Conservation (phyloP, 2,113 vertebrate genomes). For the Microtus ochrogaster region DNA sequence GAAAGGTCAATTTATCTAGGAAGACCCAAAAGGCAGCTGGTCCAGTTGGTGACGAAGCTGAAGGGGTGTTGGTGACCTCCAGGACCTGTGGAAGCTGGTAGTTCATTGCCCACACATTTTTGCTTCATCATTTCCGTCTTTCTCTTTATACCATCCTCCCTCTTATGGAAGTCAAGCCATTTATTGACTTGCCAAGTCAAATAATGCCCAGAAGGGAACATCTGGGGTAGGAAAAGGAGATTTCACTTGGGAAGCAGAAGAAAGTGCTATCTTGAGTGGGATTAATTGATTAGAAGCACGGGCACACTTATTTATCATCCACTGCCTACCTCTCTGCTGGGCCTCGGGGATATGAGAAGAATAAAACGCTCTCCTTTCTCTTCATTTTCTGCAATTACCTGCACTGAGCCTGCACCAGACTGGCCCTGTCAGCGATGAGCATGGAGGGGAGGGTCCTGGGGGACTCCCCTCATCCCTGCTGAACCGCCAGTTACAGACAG, state of each 20-base stretch:
- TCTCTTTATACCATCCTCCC: background rate
- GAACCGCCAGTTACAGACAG: background rate
- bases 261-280: background rate
- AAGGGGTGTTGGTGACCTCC: background rate
- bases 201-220: background rate
- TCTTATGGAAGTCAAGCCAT: background rate
- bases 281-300: conserved; percentile 11
- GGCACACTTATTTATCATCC: background rate
- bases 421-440: background rate
- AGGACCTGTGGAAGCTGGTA: background rate
- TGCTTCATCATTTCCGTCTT: background rate
- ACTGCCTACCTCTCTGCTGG: background rate
- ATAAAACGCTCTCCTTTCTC: background rate
- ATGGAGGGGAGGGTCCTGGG: background rate
- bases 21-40: background rate
- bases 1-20: conserved; percentile 6
- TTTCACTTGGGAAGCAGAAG: background rate
- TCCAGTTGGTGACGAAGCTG: background rate
- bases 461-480: background rate
- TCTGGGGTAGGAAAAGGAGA: background rate
- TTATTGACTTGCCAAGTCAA: conserved; percentile 34
- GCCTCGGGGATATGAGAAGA: background rate
- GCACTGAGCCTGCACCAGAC: background rate
- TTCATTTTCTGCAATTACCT: background rate
- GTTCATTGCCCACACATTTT: background rate